Evolutionary conservation across 1,140 invertebrate species (phyloP), one percentile per base, ranked within the genome.

Genomic region (Heliconius nattereri): DNA sequence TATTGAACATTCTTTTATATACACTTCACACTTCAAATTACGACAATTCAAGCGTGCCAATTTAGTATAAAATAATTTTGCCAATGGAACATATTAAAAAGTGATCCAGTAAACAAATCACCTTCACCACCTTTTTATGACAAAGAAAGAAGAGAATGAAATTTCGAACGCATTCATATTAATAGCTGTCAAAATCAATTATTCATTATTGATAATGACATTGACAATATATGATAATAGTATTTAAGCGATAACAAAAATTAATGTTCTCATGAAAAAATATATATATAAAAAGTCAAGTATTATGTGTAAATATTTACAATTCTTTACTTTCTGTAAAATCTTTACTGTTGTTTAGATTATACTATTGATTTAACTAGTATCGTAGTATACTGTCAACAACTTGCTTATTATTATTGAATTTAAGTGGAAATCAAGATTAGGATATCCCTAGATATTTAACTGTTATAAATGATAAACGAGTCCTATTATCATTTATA

Each of bases 391-490:
- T 26, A 29, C 23, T 66, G 23, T 66, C 60, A 26, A 66, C 2
- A 66, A 66, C 11, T 19, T 66, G 60, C 29, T 35, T 7, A 35
- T 35, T 35, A 35, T 35, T 66, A 66, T 29, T 29, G 26, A 66
- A 66, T 66, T 66, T 7, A 66, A 66, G 29, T 66, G 60, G 26
- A 66, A 66, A 66, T 26, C 60, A 13, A 26, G 60, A 66, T 66
- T 66, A 66, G 60, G 9, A 26, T 0, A 26, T 66, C 3, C 23
- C 60, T 3, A 26, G 60, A 66, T 66, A 66, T 66, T 66, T 66
- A 26, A 29, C 26, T 29, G 23, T 66, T 66, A 29, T 66, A 66
- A 66, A 29, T 9, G 26, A 66, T 66, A 66, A 66, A 29, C 11
- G 29, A 11, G 8, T 52, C 49, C 19, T 2, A 20, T 20, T 52